These are phyloP conservation scores for Aepyceros melampus DNA, from an alignment of 2,113 vertebrate genomes.

Conservation along the genomic window DNA sequence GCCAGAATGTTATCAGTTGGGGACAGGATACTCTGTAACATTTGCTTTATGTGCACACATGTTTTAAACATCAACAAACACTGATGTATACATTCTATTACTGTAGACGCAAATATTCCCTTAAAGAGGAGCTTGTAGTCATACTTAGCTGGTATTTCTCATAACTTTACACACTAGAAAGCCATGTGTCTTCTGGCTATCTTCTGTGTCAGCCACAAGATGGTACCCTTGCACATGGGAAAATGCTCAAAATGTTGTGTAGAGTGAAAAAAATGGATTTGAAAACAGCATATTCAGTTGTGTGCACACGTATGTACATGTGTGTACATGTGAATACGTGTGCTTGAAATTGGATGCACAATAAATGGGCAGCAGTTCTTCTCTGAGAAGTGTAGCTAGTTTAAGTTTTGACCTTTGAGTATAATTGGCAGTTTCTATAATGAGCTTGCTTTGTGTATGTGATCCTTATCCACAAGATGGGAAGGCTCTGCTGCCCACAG, in stretches of 20 bases:
- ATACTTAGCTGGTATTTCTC: not conserved
- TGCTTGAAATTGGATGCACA: not conserved
- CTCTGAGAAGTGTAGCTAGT: not conserved
- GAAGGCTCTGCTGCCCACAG: not conserved
- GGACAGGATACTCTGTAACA: not conserved
- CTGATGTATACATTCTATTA: not conserved
- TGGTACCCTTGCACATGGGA: slow-evolving; percentile 61
- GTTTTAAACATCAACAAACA: not conserved
- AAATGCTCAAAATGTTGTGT: not conserved
- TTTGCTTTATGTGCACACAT: not conserved
- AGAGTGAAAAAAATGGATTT: not conserved
- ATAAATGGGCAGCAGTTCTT: not conserved
- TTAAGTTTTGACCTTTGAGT: not conserved
- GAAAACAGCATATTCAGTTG: not conserved
- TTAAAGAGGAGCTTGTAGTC: not conserved
- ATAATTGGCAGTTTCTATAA: not conserved
- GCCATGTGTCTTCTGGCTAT: not conserved
- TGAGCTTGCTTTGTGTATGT: not conserved
- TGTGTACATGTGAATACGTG: not conserved
- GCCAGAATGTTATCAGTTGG: not conserved
- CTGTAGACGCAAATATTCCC: not conserved
- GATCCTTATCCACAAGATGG: not conserved
- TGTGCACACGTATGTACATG: not conserved
- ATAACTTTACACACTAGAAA: not conserved
- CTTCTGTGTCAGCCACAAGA: slow-evolving; percentile 65